Evolutionary conservation across 2,888 invertebrate genomes (phyloP).

Genomic region (Theretra japonica): DNA sequence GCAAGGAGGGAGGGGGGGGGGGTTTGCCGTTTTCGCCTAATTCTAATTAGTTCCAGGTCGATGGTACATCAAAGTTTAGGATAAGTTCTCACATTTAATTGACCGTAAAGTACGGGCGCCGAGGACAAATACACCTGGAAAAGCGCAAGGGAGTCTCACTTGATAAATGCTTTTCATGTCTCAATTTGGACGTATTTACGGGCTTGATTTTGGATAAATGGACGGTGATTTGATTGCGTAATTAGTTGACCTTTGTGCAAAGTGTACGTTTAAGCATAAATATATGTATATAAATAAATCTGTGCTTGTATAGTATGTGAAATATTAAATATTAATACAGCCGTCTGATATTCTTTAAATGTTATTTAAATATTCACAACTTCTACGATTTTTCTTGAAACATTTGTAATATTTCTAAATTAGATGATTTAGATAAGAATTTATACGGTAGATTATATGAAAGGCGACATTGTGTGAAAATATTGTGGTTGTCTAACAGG

Average conservation of each 20-base stretch:
- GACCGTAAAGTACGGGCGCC: constrained; percentile 66
- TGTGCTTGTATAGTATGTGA: neutral
- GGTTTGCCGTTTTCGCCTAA: constrained; percentile 63
- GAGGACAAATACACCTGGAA: constrained; percentile 63
- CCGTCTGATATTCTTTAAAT: no score
- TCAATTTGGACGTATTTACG: constrained; percentile 47
- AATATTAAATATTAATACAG: no score
- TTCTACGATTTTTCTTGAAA: neutral
- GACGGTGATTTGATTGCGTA: neutral
- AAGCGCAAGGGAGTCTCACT: constrained; percentile 39
- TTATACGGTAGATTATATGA: neutral
- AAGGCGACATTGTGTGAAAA: constrained; percentile 11
- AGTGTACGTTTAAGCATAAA: no score
- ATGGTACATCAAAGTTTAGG: constrained; percentile 71
- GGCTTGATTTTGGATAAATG: constrained; percentile 22
- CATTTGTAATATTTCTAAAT: neutral
- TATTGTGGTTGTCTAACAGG: constrained; percentile 23
- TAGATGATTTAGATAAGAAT: neutral
- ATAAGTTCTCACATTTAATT: constrained; percentile 76
- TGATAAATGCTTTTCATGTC: constrained; percentile 50
- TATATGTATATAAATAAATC: neutral
- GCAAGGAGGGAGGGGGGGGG: constrained; percentile 32
- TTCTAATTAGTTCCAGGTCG: constrained; percentile 78
- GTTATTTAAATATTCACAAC: no score
- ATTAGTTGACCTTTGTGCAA: neutral